These are phyloP conservation scores for Misgurnus anguillicaudatus DNA, from an alignment of 2,113 vertebrate species.

Conservation along the genomic window DNA sequence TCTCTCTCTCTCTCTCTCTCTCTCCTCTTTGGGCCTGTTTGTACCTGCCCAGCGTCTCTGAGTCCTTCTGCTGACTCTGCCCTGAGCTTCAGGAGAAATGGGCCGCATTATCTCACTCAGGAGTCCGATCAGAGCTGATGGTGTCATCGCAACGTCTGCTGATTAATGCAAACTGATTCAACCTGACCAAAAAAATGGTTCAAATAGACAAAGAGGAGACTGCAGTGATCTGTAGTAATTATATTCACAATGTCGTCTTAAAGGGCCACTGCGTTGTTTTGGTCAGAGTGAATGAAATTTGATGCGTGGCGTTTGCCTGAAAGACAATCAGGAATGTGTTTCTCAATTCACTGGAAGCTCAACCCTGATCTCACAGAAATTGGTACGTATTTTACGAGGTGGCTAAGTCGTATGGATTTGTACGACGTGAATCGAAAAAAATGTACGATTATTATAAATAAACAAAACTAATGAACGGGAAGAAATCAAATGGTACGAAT, in stretches of 20 bases:
- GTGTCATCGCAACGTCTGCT: slow-evolving; percentile 48
- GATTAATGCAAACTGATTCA: slow-evolving; percentile 44
- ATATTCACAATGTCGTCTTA: slow-evolving; percentile 6
- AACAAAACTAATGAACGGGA: too few relatives aligned
- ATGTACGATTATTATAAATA: too few relatives aligned
- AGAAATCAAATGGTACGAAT: too few relatives aligned
- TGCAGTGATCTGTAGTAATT: slow-evolving; percentile 4
- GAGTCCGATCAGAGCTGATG: slow-evolving; percentile 46
- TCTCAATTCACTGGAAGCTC: too few relatives aligned
- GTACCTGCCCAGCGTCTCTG: slow-evolving; percentile 39
- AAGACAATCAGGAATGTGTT: too few relatives aligned
- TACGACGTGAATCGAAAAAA: too few relatives aligned
- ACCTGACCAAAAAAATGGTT: not conserved
- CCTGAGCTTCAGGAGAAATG: slow-evolving; percentile 25
- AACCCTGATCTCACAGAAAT: too few relatives aligned
- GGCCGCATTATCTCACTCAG: slow-evolving; percentile 39
- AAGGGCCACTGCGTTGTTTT: not conserved
- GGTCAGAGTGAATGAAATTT: too few relatives aligned
- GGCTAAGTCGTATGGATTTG: too few relatives aligned
- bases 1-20: slow-evolving; percentile 29
- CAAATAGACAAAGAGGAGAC: slow-evolving; percentile 23
- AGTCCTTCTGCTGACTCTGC: slow-evolving; percentile 16
- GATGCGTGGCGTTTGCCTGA: too few relatives aligned
- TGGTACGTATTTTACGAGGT: too few relatives aligned
- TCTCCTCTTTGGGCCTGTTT: slow-evolving; percentile 25